Conservation (phyloP, 1,140 invertebrate species). For the Parasteatoda tepidariorum region DNA sequence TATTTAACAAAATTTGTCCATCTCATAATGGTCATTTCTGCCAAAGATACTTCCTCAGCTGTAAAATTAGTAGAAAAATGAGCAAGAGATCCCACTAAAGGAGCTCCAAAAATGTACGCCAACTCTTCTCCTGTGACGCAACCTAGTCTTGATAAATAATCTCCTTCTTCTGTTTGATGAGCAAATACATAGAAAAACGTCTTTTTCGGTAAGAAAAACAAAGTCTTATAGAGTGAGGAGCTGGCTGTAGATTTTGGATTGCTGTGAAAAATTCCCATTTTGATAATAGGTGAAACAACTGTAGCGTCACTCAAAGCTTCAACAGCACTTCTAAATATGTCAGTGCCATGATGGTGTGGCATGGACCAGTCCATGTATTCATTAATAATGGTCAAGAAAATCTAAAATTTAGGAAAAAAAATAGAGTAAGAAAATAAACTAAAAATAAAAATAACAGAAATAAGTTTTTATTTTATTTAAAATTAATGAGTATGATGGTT, state of each 20-base stretch:
- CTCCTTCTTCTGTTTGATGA: slow-evolving; percentile 89
- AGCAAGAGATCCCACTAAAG: slow-evolving; percentile 76
- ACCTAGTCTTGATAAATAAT: slow-evolving; percentile 78
- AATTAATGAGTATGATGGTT: no score
- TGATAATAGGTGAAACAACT: slow-evolving; percentile 89
- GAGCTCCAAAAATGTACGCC: slow-evolving; percentile 90
- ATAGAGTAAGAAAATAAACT: no score
- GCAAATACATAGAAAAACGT: slow-evolving; percentile 94
- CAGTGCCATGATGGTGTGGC: slow-evolving; percentile 90
- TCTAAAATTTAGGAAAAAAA: slow-evolving; percentile 72
- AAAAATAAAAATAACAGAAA: no score
- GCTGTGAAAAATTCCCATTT: slow-evolving; percentile 91
- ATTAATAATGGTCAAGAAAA: slow-evolving; percentile 96
- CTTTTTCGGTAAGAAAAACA: slow-evolving; percentile 77
- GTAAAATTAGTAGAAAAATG: slow-evolving; percentile 91
- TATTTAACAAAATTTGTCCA: slow-evolving; percentile 95
- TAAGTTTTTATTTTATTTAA: no score
- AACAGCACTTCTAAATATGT: slow-evolving; percentile 91
- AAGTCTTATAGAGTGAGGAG: slow-evolving; percentile 75
- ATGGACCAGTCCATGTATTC: slow-evolving; percentile 98
- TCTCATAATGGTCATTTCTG: slow-evolving; percentile 92
- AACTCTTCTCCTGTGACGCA: slow-evolving; percentile 91
- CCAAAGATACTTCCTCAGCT: slow-evolving; percentile 86
- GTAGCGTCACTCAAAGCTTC: slow-evolving; percentile 93
- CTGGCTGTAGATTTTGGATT: slow-evolving; percentile 4